A percentile compares a stretch with the other conserved stretches of the same genome.
These are phyloP conservation scores for Stenodera caucasica DNA, from an alignment of 2,888 invertebrate species.

Conservation along the genomic window DNA sequence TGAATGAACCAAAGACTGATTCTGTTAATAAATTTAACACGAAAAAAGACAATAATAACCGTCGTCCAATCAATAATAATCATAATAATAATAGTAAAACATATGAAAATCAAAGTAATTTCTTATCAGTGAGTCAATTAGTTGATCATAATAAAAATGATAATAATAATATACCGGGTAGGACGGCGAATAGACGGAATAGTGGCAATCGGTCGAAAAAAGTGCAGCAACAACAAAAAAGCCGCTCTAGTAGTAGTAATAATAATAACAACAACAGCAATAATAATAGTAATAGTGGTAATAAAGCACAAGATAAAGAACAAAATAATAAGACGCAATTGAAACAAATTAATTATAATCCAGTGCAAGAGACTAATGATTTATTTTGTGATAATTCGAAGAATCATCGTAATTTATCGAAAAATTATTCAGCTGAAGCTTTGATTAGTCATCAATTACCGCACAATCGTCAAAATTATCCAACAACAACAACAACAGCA, in stretches of 20 bases:
- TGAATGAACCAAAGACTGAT: not conserved
- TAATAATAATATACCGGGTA: slow-evolving; percentile 36
- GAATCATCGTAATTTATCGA: slow-evolving; percentile 33
- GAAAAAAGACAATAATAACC: not conserved
- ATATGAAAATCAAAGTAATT: slow-evolving; percentile 55
- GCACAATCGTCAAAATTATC: slow-evolving; percentile 36
- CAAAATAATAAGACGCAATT: slow-evolving; percentile 17
- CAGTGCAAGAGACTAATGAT: slow-evolving; percentile 19
- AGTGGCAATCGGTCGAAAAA: slow-evolving; percentile 38
- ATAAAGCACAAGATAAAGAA: slow-evolving; percentile 26
- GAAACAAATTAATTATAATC: slow-evolving; percentile 10
- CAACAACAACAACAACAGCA: slow-evolving; percentile 17
- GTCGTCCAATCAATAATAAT: slow-evolving; percentile 6
- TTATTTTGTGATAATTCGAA: slow-evolving; percentile 37
- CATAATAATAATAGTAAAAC: slow-evolving; percentile 11
- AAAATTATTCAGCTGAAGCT: slow-evolving; percentile 54
- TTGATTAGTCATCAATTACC: slow-evolving; percentile 49
- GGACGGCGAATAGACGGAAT: slow-evolving; percentile 43
- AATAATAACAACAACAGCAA: slow-evolving; percentile 11
- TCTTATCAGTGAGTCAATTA: slow-evolving; percentile 66
- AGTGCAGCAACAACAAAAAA: slow-evolving; percentile 19
- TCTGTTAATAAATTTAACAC: not conserved
- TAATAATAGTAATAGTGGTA: too few species aligned
- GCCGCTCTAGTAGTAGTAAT: not conserved
- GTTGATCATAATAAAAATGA: slow-evolving; percentile 59